Percentiles rank a stretch among this genome's conserved stretches.
phyloP scores from a whole-genome alignment of 1,140 invertebrate genomes.

The Drosophila kepulauana region DNA sequence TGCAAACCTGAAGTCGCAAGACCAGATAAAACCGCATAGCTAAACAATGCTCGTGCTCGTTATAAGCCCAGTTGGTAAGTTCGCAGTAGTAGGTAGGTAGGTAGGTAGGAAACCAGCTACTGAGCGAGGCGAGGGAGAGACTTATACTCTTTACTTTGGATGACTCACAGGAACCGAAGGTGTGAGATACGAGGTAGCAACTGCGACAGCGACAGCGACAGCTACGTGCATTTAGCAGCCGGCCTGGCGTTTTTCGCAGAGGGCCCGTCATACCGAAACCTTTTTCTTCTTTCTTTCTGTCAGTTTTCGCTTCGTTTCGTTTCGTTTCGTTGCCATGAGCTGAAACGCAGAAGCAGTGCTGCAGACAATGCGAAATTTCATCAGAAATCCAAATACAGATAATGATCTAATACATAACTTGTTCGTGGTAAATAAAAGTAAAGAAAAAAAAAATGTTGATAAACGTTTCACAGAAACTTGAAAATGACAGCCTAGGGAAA shows the following conservation, averaged over 20 bases:
- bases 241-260: conserved; percentile 30
- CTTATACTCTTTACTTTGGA: conserved; percentile 3
- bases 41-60: not conserved
- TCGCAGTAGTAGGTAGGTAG: conserved; percentile 1
- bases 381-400: conserved; percentile 83
- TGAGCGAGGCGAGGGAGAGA: too few species aligned
- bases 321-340: conserved; percentile 39
- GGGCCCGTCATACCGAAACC: conserved; percentile 28
- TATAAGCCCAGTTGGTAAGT: conserved; percentile 10
- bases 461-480: conserved; percentile 47
- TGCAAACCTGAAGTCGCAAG: conserved; percentile 65
- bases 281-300: conserved; percentile 18
- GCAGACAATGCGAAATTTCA: conserved; percentile 83
- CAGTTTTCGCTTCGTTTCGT: not conserved
- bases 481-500: conserved; percentile 2
- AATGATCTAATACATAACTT: conserved; percentile 84
- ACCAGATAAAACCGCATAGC: conserved; percentile 58
- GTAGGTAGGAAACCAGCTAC: conserved; percentile 10
- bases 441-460: conserved; percentile 71
- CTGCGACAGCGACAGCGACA: not conserved
- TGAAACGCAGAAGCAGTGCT: conserved; percentile 26
- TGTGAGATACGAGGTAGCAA: conserved; percentile 27
- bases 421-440: conserved; percentile 62
- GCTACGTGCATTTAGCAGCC: conserved; percentile 25
- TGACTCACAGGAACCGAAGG: conserved; percentile 41